Conservation (phyloP, 2,888 invertebrate species). For the Seladonia tumulorum region DNA sequence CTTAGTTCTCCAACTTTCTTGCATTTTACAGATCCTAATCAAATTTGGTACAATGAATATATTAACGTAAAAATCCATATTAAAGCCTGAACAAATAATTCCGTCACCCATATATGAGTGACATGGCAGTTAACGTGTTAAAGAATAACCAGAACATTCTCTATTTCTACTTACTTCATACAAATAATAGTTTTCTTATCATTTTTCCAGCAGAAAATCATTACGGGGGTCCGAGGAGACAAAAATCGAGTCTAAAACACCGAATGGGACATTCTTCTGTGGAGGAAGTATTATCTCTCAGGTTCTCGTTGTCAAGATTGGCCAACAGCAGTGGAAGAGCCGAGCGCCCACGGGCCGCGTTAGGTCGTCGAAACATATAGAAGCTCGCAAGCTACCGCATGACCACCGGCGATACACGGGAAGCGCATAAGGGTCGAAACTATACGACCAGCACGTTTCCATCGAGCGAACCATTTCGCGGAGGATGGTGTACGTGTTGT, state of each 20-base stretch:
- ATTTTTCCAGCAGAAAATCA: background rate
- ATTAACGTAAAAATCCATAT: no score
- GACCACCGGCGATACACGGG: conserved; percentile 3
- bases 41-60: no score
- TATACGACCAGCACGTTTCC: conserved; percentile 20
- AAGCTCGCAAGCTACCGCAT: background rate
- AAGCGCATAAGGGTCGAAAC: conserved; percentile 5
- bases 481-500: conserved; percentile 27
- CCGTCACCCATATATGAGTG: no score
- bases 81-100: no score
- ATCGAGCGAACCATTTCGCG: conserved; percentile 19
- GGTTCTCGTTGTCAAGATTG: conserved; percentile 21
- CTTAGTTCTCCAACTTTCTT: no score
- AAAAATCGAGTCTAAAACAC: background rate
- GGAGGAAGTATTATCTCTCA: background rate
- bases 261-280: background rate
- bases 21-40: no score
- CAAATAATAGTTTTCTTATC: background rate
- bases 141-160: background rate
- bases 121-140: no score
- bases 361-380: background rate
- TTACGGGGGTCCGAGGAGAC: background rate
- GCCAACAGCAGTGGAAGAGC: background rate
- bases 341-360: background rate
- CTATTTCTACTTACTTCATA: background rate